Evolutionary conservation across 30 jellyfish, hydroid and myxozoan genomes (phyloP), one percentile per base, ranked within the genome.

Genomic region (Cassiopea xamachana): DNA sequence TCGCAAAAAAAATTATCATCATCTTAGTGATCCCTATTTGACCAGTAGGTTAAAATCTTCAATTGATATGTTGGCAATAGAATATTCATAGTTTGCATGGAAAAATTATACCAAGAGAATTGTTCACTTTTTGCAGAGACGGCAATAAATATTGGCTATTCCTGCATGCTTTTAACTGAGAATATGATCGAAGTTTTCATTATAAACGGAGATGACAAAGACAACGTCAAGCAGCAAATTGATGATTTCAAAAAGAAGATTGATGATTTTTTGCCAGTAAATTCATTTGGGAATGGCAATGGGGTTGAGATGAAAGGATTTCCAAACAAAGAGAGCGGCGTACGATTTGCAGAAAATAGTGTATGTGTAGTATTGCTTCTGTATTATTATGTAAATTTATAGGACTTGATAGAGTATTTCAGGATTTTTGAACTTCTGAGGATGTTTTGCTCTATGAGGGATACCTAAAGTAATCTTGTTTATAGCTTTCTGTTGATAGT

Each of bases 121-220:
- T 27, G 39, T 27, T 27, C 64, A 3, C 64, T 10, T 55, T 77
- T 75, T 51, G 13, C 85, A 96, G 99, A 96, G 75, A 96, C 99
- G 45, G 99, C 99, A 1, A 85, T 93, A 45, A 96, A 96, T 82
- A 93, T 96, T 69, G 99, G 99, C 18, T 96, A 96, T 83, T 93
- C 99, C 44, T 94, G 98, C 89, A 92, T 93, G 98, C 94, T 96
- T 15, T 96, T 96, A 61, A 93, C 98, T 2, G 99, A 96, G 58
- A 91, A 96, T 74, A 82, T 96, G 92, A 59, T 80, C 59, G 98
- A 96, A 62, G 97, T 96, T 39, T 90, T 96, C 75, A 83, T 86
- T 55, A 74, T 93, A 27, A 85, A 93, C 60, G 97, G 98, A 5
- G 82, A 60, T 39, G 97, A 96, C 82, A 85, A 59, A 75, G 81